Base-by-base conservation (phyloP, 2,888 invertebrate genomes). In the Boloria selene region DNA sequence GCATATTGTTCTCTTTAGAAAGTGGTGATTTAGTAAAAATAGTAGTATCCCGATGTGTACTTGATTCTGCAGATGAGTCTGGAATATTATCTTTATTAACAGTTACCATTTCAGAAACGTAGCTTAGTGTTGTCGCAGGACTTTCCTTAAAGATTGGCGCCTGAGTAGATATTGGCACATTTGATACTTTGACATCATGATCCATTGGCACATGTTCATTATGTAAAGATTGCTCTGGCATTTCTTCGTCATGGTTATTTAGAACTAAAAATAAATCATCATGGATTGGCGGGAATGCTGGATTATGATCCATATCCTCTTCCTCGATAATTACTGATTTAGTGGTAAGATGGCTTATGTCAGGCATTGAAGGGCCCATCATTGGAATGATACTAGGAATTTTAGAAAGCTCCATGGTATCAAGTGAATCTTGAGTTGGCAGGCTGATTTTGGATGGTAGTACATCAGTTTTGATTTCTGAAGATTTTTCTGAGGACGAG, bases 281-380 rank as follows among this genome's bases (percentile, higher is more conserved):
- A 5, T 90, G 91, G 31, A 90, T 77, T 1, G 92, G 92, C 0
- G 92, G 92, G 63, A 92, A 92, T 6, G 91, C 91, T 13, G 92
- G 92, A 68, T 91, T 90, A 56, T 87, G 91, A 49, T 91, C 91
- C 16, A 87, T 13, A 68, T 92, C 91, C 68, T 92, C 91, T 69
- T 92, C 91, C 71, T 91, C 89, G 7, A 89, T 75, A 2, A 85
- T 75, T 1, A 87, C 79, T 18, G 86, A 75, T 74, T 87, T 88
- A 0, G 84, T 82, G 1, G 83, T 85, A 18, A 79, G 81, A 4
- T 77, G 77, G n/a, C 79, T 73, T 7, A 77, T 53, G 13, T 38
- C 77, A 47, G 31, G 53, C 6, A 77, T 74, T 49, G 82, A 73
- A 0, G 83, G 79, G 14, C 84, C 85, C 77, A 81, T 83, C 17